Evolutionary conservation across 1,140 invertebrate genomes (phyloP).

Genomic region (Drosophila bocqueti): DNA sequence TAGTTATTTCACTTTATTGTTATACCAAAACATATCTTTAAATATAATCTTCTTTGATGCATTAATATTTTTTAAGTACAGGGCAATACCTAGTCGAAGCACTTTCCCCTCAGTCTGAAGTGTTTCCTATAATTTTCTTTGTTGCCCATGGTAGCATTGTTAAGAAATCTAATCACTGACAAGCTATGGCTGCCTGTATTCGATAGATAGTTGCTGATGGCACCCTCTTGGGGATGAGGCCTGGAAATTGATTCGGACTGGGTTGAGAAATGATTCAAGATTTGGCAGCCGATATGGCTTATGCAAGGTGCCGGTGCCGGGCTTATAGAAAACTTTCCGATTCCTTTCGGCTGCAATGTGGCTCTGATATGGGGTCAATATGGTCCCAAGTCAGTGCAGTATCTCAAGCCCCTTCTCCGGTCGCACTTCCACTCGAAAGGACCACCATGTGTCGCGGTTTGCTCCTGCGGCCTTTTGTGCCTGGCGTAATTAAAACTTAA

Average conservation of each 20-base stretch:
- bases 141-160: slow-evolving; percentile 51
- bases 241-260: slow-evolving; percentile 44
- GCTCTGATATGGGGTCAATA: slow-evolving; percentile 14
- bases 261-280: slow-evolving; percentile 59
- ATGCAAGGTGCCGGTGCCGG: slow-evolving; percentile 42
- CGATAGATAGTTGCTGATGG: slow-evolving; percentile 81
- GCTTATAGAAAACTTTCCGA: slow-evolving; percentile 25
- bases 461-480: slow-evolving; percentile 59
- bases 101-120: not conserved
- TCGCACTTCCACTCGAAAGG: slow-evolving; percentile 24
- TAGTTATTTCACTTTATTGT: too few relatives aligned
- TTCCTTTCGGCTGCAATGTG: slow-evolving; percentile 17
- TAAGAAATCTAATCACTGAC: slow-evolving; percentile 79
- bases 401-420: not conserved
- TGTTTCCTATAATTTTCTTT: slow-evolving; percentile 40
- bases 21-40: not conserved
- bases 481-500: slow-evolving; percentile 80
- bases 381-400: slow-evolving; percentile 16
- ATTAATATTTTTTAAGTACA: not conserved
- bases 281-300: slow-evolving; percentile 57
- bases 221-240: slow-evolving; percentile 44
- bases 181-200: slow-evolving; percentile 82
- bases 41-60: not conserved
- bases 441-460: slow-evolving; percentile 61
- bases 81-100: slow-evolving; percentile 8